These are phyloP conservation scores for Falco rusticolus DNA, from an alignment of 2,797 vertebrate species.

Conservation along the genomic window DNA sequence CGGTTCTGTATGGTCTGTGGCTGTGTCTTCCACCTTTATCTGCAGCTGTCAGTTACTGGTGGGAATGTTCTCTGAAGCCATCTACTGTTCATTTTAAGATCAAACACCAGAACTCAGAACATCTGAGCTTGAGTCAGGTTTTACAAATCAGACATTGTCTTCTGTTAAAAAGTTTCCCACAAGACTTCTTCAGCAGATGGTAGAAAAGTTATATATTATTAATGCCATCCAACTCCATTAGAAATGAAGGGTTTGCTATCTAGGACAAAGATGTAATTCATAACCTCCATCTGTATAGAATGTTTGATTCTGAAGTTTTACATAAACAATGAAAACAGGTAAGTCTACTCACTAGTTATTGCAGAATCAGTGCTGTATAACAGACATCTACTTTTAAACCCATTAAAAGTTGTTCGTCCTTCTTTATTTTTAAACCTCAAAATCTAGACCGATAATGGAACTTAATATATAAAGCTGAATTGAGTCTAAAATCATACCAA, in stretches of 20 bases:
- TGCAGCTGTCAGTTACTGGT: not conserved
- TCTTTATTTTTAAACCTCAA: not conserved
- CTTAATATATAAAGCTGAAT: not conserved
- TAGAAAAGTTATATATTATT: slow-evolving; percentile 71
- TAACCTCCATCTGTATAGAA: slow-evolving; percentile 58
- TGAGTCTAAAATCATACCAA: not conserved
- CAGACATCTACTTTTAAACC: not conserved
- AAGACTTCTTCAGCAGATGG: slow-evolving; percentile 70
- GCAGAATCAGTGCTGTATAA: not conserved
- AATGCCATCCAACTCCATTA: slow-evolving; percentile 71
- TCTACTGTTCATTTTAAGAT: slow-evolving; percentile 18
- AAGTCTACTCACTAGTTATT: not conserved
- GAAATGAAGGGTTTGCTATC: slow-evolving; percentile 65
- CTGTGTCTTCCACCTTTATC: not conserved
- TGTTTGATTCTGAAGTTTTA: slow-evolving; percentile 54
- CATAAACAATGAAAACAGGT: not conserved
- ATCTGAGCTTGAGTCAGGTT: slow-evolving; percentile 10
- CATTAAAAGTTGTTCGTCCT: not conserved
- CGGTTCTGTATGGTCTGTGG: not conserved
- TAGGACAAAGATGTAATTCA: slow-evolving; percentile 66
- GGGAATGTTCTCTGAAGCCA: slow-evolving; percentile 42
- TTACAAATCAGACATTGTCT: slow-evolving; percentile 55
- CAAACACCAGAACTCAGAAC: slow-evolving; percentile 30
- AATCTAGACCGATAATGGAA: not conserved
- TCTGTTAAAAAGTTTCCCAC: slow-evolving; percentile 51